Percentiles rank a stretch among this genome's conserved stretches.
Conservation (phyloP, 2,888 invertebrate species). For the Acronicta aceris region DNA sequence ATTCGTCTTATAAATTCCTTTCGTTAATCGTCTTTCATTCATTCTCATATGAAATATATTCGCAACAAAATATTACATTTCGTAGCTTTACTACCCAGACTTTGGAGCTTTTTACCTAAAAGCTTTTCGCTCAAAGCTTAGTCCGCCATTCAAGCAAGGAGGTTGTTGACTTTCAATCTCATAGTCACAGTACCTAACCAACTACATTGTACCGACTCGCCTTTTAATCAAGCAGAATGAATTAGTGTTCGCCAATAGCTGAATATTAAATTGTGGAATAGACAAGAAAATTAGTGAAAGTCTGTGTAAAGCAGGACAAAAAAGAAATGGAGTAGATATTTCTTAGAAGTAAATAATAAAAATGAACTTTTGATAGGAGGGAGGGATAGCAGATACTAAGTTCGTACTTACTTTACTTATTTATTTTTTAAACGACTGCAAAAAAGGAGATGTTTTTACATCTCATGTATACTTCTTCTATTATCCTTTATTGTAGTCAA, state of each 20-base stretch:
- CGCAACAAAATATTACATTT: too few relatives aligned
- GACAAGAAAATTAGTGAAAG: slow-evolving; percentile 16
- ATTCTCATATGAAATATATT: too few relatives aligned
- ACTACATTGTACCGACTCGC: slow-evolving; percentile 19
- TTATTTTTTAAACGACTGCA: too few relatives aligned
- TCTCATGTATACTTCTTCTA: too few relatives aligned
- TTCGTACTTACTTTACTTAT: too few relatives aligned
- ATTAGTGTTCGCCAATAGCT: slow-evolving; percentile 33
- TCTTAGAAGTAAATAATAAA: slow-evolving; percentile 1
- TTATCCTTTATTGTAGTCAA: too few relatives aligned
- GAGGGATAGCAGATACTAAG: too few relatives aligned
- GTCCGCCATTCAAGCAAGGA: slow-evolving; percentile 29
- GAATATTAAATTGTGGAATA: slow-evolving; percentile 25
- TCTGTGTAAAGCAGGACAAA: background rate
- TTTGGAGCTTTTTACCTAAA: slow-evolving; percentile 32
- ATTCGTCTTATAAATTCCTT: too few relatives aligned
- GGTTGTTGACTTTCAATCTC: slow-evolving; percentile 73
- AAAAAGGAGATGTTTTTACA: too few relatives aligned
- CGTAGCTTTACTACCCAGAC: background rate
- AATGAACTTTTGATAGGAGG: too few relatives aligned
- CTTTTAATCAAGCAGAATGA: slow-evolving; percentile 51
- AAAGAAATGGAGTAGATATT: background rate
- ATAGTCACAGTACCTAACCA: slow-evolving; percentile 56
- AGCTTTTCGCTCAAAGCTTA: slow-evolving; percentile 39
- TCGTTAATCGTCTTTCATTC: too few relatives aligned